Evolutionary conservation across 2,797 vertebrate genomes (phyloP).

Genomic region (Sebastes hopkinsi): DNA sequence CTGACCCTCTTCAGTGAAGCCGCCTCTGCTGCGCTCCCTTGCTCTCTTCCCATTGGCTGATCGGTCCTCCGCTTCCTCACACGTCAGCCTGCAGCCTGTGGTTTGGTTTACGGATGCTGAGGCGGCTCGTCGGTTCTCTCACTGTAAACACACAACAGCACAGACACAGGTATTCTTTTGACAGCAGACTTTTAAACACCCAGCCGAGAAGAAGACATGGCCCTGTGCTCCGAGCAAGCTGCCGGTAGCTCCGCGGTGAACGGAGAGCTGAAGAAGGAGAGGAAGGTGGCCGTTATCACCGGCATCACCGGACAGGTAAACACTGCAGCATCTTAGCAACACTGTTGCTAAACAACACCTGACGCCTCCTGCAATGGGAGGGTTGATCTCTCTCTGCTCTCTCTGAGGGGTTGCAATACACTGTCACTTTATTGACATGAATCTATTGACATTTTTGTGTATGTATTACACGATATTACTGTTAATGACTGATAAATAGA

Average conservation of each 20-base stretch:
- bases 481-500: constrained; percentile 88
- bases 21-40: neutral
- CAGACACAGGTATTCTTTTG: neutral
- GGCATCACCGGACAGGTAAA: constrained; percentile 88
- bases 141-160: neutral
- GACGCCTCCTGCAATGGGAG: neutral
- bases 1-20: neutral
- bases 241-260: constrained; percentile 26
- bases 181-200: neutral
- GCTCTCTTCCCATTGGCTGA: constrained; percentile 66
- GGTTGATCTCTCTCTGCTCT: constrained; percentile 44
- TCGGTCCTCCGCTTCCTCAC: constrained; percentile 47
- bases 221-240: constrained; percentile 49
- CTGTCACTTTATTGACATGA: constrained; percentile 79
- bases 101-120: constrained; percentile 53
- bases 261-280: constrained; percentile 27
- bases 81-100: constrained; percentile 23
- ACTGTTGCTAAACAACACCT: too few relatives aligned
- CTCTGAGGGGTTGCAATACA: constrained; percentile 73
- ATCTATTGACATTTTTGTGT: constrained; percentile 77
- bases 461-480: constrained; percentile 82
- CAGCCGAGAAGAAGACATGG: constrained; percentile 60
- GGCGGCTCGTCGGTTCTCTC: neutral
- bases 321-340: neutral
- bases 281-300: constrained; percentile 83